Evolutionary conservation across 2,888 invertebrate genomes (phyloP), one percentile per base, ranked within the genome.

Genomic region (Agrotis segetum): DNA sequence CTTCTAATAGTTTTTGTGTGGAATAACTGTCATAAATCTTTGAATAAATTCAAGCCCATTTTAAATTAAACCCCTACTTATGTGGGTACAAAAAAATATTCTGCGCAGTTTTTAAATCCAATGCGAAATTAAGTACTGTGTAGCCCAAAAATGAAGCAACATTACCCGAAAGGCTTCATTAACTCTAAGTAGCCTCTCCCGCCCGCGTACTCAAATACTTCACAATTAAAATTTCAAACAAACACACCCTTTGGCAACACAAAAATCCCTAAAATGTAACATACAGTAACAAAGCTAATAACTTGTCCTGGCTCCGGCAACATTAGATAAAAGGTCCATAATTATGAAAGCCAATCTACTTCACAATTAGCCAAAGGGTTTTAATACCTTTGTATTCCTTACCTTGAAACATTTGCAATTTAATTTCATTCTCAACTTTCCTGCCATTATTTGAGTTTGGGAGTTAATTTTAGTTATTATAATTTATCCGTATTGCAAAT

Each of bases 291-390:
- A 71, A 79, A 71, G 76, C 68, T 71, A 78, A 84, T 81, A 82
- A 73, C 66, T 84, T 76, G 72, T 78, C 71, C 21, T 63, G 64
- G 71, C 67, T 24, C 63, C 61, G 65, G 75, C 71, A 75, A 84
- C 84, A 82, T 87, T 77, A 85, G 85, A 85, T 83, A 87, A 88
- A 87, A 80, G 81, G 66, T 53, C 34, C 67, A 80, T 84, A 85
- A 88, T 88, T 88, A 88, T 83, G 83, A 89, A 88, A 84, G 82
- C 81, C 88, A 88, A 88, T 88, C 87, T 86, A 85, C 81, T 88
- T 87, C 81, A 84, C 83, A 88, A 83, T 83, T 84, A 83, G 71
- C 74, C 76, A 82, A 85, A 83, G 71, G 83, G 79, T 78, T 74
- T 82, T 80, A 81, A 82, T 85, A 82, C 80, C 84, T 79, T 84